Evolutionary conservation across 2,888 invertebrate species (phyloP), one percentile per base, ranked within the genome.

Genomic region (Sycophila texana): DNA sequence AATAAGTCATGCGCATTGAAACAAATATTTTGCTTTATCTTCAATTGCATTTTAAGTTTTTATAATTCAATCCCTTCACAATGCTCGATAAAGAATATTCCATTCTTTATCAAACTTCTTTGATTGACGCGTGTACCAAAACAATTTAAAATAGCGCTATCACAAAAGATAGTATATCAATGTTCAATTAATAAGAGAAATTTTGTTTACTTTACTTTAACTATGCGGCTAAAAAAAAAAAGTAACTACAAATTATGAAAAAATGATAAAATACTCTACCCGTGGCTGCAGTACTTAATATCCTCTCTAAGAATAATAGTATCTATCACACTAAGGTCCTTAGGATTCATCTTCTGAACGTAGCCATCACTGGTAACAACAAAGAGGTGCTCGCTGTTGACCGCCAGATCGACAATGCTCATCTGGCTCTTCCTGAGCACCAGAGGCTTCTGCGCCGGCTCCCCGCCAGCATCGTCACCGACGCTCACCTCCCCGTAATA

Each of bases 221-320:
- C 26, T 39, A 53, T n/a, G n/a, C 47, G 57, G 39, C 22, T 72
- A 68, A 60, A 12, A 4, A 53, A n/a, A 49, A 13, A 22, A 73
- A 72, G 53, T 26, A 47, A 55, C 57, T 47, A 26, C 26, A 16
- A 60, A 63, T 7, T 60, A 12, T 67, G 60, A 14, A 63, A 61
- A 22, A 57, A 73, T 22, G 57, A 63, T 39, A 10, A 26, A 57
- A 67, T 74, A 76, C 82, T 84, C 49, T 83, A 90, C 81, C 95
- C 95, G 84, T 94, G 94, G 61, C 92, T 92, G 84, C 95, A 95
- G 86, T 92, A 93, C 87, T 93, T 94, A 3, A 92, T 91, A 83
- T 94, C 94, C 85, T 94, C 94, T 83, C 92, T 92, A 39, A 95
- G 91, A 74, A 93, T 86, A 76, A 95, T 92, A 89, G 94, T 94